Base-by-base conservation (phyloP, 2,797 vertebrate genomes). In the Parambassis ranga region DNA sequence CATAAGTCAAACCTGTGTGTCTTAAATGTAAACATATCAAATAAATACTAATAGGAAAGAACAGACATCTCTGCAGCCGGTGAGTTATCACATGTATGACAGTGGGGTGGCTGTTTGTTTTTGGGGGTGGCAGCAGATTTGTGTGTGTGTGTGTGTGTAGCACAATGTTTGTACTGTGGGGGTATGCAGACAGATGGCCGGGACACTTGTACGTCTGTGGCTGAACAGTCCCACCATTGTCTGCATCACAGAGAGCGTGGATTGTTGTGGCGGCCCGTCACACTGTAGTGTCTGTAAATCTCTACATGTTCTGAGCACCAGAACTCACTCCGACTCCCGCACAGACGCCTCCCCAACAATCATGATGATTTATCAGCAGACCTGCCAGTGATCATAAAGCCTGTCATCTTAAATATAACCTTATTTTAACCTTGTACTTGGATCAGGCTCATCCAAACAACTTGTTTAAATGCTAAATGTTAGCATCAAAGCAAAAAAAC, bases 131-230 rank as follows among this genome's bases (percentile, higher is more conserved):
- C 36, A 60, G 20, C 27, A 48, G 35, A 38, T 27, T 62, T 47
- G 49, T 41, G 37, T 52, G 36, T 61, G 49, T 56, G 55, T 74
- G 50, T 77, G 65, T 62, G 60, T 77, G 69, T 63, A 70, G 79
- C 79, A 91, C 91, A 92, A 85, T 91, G 92, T 92, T 91, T 91
- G 86, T 90, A 86, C 87, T 91, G 86, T 91, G 89, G 82, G 78
- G 86, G 71, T 71, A 81, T 80, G 83, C 82, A 85, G 91, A 92
- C 92, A 93, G 91, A 93, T 92, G 92, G 91, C 88, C 46, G 39
- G 84, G 83, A 89, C 89, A 86, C 89, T 91, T 89, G 79, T 89
- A 85, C 63, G 82, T 85, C 88, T 87, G 72, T 80, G 80, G 73
- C 57, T 71, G 66, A 89, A 93, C 90, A 93, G 88, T 83, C 77